Percentiles rank a stretch among this genome's conserved stretches.
Conservation (phyloP, 2,797 vertebrate species). For the Valencia hispanica region DNA sequence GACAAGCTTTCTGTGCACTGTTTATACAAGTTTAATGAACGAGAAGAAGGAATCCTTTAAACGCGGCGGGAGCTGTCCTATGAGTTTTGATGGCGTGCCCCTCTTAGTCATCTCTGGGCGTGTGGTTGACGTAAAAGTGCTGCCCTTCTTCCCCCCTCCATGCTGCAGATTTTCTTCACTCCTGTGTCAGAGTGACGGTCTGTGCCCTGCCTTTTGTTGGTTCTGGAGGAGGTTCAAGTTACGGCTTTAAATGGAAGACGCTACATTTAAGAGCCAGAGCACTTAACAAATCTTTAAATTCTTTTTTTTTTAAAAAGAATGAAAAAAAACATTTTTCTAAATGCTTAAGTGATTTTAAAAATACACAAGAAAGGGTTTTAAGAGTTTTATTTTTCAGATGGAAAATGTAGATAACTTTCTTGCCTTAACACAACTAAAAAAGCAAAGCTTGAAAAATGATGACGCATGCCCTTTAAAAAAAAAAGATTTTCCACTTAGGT, state of each 20-base stretch:
- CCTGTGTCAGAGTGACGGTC: background rate
- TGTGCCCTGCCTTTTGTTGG: background rate
- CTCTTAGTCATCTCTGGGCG: conserved; percentile 32
- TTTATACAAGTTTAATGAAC: conserved; percentile 52
- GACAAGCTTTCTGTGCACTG: conserved; percentile 13
- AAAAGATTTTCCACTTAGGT: background rate
- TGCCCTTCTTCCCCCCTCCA: background rate
- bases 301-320: too few relatives aligned
- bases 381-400: too few relatives aligned
- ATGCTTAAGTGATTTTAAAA: background rate
- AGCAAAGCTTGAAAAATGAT: background rate
- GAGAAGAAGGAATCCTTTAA: conserved; percentile 29
- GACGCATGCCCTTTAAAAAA: background rate
- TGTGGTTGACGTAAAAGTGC: conserved; percentile 1
- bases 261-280: background rate
- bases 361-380: background rate
- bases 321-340: too few relatives aligned
- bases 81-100: conserved; percentile 9
- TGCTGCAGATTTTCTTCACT: background rate
- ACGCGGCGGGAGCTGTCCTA: conserved; percentile 6
- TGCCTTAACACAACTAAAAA: background rate
- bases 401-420: background rate
- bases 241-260: background rate
- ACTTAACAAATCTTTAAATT: background rate
- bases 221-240: background rate